Base-by-base conservation (phyloP, 2,113 vertebrate species). In the Spermophilus dauricus region DNA sequence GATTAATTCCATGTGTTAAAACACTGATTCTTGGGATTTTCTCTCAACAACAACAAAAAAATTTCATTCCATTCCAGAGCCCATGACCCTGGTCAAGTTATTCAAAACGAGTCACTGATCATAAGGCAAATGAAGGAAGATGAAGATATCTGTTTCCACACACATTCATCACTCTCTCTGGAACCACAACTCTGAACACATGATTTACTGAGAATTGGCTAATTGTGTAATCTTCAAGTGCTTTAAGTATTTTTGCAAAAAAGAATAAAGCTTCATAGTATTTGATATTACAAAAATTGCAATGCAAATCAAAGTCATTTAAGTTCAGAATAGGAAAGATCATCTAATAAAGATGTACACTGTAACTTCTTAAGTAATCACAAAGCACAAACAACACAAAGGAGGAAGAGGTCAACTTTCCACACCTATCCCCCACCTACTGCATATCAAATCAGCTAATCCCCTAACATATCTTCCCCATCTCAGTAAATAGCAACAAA, bases 231-330 rank as follows among this genome's bases (percentile, higher is more conserved):
- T 56, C 30, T 85, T 83, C 48, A 95, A 56, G 45, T 76, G 76
- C 4, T 10, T 72, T 67, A 78, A 85, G 26, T 69, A 26, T 65
- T 91, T 48, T 91, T 94, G 4, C n/a, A 83, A 95, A 72, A 45
- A 67, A 72, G 22, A 87, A 76, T 5, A 20, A 94, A 86, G 39
- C 8, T 78, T 86, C 34, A 48, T 39, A 84, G 11, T 58, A 0
- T 80, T 82, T 67, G 12, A 5, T n/a, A 85, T 91, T 95, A 61
- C 37, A 96, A 95, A 95, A 94, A 32, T 67, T 65, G 37, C 30
- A 63, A 65, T 73, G 24, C 17, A 86, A 94, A 80, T 58, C 32
- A 67, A 78, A 81, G 13, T 69, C 45, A 69, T 51, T n/a, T 28
- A 93, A 86, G 28, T 91, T 96, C 24, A 73, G 42, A 82, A 61